phyloP scores from a whole-genome alignment of 1,140 invertebrate genomes.

The Calephelis virginiensis region DNA sequence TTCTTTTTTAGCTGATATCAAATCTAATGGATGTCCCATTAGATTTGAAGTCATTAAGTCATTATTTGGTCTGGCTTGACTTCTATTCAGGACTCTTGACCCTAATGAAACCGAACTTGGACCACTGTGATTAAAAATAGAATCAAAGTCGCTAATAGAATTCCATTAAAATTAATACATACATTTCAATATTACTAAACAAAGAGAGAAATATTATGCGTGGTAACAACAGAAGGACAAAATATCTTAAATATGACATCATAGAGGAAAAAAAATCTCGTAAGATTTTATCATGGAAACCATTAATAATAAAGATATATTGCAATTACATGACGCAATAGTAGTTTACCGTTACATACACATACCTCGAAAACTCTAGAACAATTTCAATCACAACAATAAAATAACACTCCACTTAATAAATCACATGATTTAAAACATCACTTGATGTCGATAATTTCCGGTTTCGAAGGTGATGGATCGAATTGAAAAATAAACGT shows the following conservation, averaged over 20 bases:
- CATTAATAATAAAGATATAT: background rate
- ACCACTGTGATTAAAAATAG: too few species aligned
- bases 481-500: background rate
- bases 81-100: too few species aligned
- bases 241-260: background rate
- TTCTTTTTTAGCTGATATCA: too few species aligned
- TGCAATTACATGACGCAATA: conserved; percentile 1
- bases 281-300: background rate
- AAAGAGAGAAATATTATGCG: too few species aligned
- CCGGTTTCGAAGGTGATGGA: background rate
- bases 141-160: too few species aligned
- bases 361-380: background rate
- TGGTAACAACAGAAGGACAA: background rate
- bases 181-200: too few species aligned
- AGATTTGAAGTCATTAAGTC: too few species aligned
- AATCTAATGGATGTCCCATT: too few species aligned
- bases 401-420: background rate
- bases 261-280: background rate
- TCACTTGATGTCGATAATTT: background rate
- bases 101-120: too few species aligned
- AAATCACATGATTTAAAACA: too few species aligned
- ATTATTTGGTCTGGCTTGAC: too few species aligned
- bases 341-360: background rate
- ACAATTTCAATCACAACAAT: background rate
- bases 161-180: too few species aligned